Evolutionary conservation across 2,113 vertebrate species (phyloP).

Genomic region (Athene cunicularia): DNA sequence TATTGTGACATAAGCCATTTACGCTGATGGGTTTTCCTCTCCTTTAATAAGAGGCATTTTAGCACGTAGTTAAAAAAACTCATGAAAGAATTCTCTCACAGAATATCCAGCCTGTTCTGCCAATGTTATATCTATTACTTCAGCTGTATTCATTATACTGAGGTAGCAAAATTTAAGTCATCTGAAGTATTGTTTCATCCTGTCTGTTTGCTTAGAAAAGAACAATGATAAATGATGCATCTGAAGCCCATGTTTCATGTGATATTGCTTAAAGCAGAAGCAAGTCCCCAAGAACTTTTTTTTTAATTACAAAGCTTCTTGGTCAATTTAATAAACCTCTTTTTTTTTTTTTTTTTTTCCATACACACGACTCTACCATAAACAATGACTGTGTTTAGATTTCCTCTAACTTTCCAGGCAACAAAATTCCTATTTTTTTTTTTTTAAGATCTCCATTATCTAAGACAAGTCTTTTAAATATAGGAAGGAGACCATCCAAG

Average conservation of each 20-base stretch:
- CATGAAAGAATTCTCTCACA: background rate
- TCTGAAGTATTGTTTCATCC: background rate
- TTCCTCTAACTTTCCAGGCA: background rate
- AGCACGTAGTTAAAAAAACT: background rate
- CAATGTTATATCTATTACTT: background rate
- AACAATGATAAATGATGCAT: background rate
- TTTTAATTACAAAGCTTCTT: background rate
- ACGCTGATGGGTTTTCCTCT: background rate
- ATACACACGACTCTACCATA: background rate
- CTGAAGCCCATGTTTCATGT: background rate
- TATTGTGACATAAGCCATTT: background rate
- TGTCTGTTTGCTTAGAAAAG: background rate
- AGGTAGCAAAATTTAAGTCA: background rate
- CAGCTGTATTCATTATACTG: background rate
- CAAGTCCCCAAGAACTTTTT: background rate
- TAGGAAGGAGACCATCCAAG: background rate
- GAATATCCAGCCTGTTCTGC: background rate
- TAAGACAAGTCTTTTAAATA: background rate
- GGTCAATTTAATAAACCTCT: background rate
- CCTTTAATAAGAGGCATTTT: background rate
- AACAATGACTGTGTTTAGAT: fast-evolving
- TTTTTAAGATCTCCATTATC: background rate
- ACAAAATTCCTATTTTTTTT: background rate
- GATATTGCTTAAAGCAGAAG: background rate
- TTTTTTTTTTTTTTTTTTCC: too few relatives aligned